Conservation (phyloP, 2,113 vertebrate genomes). For the Pelobates fuscus region DNA sequence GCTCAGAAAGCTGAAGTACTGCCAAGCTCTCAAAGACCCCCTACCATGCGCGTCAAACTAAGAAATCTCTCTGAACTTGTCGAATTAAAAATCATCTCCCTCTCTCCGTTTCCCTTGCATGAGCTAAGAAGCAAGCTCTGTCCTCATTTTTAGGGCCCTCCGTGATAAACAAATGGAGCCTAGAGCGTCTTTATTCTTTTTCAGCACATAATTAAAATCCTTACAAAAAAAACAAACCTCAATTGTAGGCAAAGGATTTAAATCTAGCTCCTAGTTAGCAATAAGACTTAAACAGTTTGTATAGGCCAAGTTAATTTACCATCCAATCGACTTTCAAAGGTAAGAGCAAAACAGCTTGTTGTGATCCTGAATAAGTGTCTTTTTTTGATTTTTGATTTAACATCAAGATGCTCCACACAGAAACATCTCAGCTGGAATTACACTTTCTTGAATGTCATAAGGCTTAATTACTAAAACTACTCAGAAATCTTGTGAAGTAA, state of each 20-base stretch:
- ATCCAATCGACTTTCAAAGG: constrained; percentile 65
- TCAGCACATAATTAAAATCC: constrained; percentile 79
- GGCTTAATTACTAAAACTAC: constrained; percentile 70
- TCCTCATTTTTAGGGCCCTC: constrained; percentile 75
- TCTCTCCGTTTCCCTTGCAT: constrained; percentile 83
- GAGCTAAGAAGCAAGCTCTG: constrained; percentile 84
- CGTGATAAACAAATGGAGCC: constrained; percentile 82
- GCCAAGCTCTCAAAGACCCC: constrained; percentile 90
- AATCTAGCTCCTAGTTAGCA: constrained; percentile 69
- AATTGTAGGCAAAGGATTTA: constrained; percentile 76
- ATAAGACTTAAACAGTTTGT: constrained; percentile 64
- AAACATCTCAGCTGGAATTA: constrained; percentile 74
- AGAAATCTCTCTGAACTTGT: constrained; percentile 94
- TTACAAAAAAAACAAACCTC: constrained; percentile 69
- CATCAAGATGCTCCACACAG: constrained; percentile 69
- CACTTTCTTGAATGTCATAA: constrained; percentile 66
- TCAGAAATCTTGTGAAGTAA: constrained; percentile 54
- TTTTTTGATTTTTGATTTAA: constrained; percentile 63
- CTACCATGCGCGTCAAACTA: constrained; percentile 88
- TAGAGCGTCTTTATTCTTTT: constrained; percentile 78
- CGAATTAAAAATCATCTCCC: constrained; percentile 93
- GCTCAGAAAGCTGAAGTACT: constrained; percentile 81
- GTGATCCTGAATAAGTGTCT: constrained; percentile 56
- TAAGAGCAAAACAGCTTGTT: constrained; percentile 67
- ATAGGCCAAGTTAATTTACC: constrained; percentile 53